Evolutionary conservation across 37 sponge, comb jelly and placozoan species (phyloP).

Genomic region (Halisarca cf. caerulea): DNA sequence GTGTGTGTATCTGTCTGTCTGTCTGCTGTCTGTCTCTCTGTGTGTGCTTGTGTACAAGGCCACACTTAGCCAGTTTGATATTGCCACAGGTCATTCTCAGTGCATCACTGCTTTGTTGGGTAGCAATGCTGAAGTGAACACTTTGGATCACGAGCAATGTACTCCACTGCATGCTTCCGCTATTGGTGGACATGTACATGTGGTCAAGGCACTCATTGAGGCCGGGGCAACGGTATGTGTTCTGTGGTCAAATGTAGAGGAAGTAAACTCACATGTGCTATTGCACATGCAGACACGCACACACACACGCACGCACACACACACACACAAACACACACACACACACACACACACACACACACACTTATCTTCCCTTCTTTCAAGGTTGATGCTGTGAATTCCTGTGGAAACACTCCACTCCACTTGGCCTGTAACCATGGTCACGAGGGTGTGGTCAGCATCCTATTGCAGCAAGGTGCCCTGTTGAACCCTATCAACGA

Average conservation of each 20-base stretch:
- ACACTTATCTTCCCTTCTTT: neutral
- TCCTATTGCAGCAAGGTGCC: constrained; percentile 70
- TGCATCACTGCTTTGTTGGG: constrained; percentile 75
- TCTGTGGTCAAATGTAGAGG: no score
- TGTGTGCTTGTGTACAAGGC: no score
- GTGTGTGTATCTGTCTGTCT: no score
- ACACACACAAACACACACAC: neutral
- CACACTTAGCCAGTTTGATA: no score
- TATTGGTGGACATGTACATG: constrained; percentile 78
- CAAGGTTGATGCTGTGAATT: constrained; percentile 72
- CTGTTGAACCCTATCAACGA: constrained; percentile 68
- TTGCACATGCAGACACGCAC: no score
- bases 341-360: neutral
- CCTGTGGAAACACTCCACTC: constrained; percentile 75
- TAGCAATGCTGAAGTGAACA: constrained; percentile 73
- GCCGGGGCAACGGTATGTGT: constrained; percentile 67
- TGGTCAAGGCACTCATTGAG: constrained; percentile 78
- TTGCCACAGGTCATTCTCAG: constrained; percentile 63
- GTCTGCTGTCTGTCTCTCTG: no score
- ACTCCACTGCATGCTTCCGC: constrained; percentile 87
- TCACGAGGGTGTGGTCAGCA: constrained; percentile 82
- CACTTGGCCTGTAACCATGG: constrained; percentile 93
- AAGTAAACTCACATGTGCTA: no score
- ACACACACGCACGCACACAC: no score
- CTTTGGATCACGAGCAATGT: constrained; percentile 75